These are phyloP conservation scores for Erebia epiphron DNA, from an alignment of 2,888 invertebrate species.

Conservation along the genomic window DNA sequence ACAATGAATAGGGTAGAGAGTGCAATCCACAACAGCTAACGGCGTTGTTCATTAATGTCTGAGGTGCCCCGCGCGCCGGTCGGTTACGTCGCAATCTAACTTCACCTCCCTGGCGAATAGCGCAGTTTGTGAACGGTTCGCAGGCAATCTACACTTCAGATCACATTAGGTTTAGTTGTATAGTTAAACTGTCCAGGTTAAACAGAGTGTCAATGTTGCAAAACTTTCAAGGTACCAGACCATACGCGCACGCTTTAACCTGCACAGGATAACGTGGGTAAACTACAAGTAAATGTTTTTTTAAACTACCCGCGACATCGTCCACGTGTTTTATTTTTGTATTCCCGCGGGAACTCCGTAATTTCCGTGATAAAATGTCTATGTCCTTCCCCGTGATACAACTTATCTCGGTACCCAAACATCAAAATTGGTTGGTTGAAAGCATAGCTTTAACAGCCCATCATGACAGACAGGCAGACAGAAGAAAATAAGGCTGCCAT, in stretches of 20 bases:
- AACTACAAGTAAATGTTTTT: not conserved
- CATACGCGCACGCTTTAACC: not conserved
- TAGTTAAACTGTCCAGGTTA: not conserved
- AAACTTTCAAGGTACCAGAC: not conserved
- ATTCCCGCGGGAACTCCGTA: no score
- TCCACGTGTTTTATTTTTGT: no score
- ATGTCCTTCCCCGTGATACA: no score
- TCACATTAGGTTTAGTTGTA: not conserved
- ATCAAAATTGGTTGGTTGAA: no score
- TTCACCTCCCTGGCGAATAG: slow-evolving; percentile 49
- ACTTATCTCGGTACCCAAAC: no score
- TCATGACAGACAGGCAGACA: no score
- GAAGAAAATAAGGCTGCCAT: no score
- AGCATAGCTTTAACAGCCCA: no score
- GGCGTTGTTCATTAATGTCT: slow-evolving; percentile 43
- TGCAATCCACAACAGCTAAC: slow-evolving; percentile 26
- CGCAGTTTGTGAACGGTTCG: slow-evolving; percentile 28
- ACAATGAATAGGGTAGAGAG: not conserved
- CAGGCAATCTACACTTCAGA: slow-evolving; percentile 10
- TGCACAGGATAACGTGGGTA: not conserved
- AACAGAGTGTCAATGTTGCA: not conserved
- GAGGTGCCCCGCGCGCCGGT: slow-evolving; percentile 40
- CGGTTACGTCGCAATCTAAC: slow-evolving; percentile 58
- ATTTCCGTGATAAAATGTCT: no score
- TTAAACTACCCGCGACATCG: no score